A percentile compares a stretch with the other conserved stretches of the same genome.
Conservation (phyloP, 2,113 vertebrate genomes). For the Muntiacus muntjak region DNA sequence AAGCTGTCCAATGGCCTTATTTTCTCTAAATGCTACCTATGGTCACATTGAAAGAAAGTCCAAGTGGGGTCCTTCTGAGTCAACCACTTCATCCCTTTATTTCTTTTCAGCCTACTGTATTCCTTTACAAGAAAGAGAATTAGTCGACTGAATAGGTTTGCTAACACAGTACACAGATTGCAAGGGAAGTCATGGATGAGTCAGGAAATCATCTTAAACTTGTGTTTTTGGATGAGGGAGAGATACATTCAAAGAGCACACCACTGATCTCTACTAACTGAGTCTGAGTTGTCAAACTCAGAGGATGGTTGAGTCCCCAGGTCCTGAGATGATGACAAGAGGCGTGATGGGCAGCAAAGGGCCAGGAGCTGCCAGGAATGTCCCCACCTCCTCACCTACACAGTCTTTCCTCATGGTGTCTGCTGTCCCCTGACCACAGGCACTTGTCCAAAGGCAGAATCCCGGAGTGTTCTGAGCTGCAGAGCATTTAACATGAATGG, state of each 20-base stretch:
- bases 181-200: neutral
- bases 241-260: neutral
- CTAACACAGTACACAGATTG: no score
- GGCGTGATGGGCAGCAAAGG: accelerated
- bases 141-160: neutral
- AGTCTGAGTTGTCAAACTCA: neutral
- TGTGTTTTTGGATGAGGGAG: neutral
- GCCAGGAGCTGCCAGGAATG: neutral
- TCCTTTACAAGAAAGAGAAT: neutral
- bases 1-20: neutral
- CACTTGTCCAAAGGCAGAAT: no score
- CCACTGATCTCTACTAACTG: accelerated
- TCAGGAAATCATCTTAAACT: no score
- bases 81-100: accelerated
- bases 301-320: neutral
- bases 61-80: no score
- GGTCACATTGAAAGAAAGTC: neutral
- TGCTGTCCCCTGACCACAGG: neutral
- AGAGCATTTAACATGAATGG: neutral
- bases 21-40: neutral
- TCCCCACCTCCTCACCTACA: accelerated
- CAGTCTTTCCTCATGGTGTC: accelerated
- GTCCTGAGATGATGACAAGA: accelerated
- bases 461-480: accelerated
- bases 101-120: neutral